Conservation (phyloP, 2,797 vertebrate genomes). For the Pangasius mekongensis region DNA sequence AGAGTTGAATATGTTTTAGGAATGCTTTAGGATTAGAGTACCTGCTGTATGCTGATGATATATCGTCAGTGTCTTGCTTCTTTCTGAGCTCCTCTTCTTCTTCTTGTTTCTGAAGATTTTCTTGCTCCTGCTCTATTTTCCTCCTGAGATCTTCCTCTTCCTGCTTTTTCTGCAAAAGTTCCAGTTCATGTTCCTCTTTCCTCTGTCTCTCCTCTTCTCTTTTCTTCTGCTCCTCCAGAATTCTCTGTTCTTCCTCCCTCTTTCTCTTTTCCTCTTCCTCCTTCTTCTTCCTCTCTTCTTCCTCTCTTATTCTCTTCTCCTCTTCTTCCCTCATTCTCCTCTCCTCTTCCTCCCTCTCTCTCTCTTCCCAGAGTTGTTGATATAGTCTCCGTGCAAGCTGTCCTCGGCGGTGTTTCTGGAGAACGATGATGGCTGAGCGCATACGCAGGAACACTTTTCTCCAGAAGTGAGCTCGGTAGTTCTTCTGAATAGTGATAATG, state of each 20-base stretch:
- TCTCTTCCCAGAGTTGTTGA: slow-evolving; percentile 78
- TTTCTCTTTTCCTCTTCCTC: slow-evolving; percentile 56
- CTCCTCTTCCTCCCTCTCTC: slow-evolving; percentile 70
- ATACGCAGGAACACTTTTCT: slow-evolving; percentile 78
- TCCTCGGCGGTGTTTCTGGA: slow-evolving; percentile 88
- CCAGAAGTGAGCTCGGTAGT: slow-evolving; percentile 88
- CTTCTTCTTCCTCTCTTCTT: slow-evolving; percentile 42
- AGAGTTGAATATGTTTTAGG: not conserved
- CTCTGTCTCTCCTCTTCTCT: slow-evolving; percentile 38
- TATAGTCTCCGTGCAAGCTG: slow-evolving; percentile 77
- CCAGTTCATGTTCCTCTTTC: slow-evolving; percentile 37
- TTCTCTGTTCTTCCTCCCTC: slow-evolving; percentile 45
- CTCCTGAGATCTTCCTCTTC: slow-evolving; percentile 52
- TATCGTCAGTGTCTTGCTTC: slow-evolving; percentile 56
- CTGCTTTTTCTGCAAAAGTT: slow-evolving; percentile 43
- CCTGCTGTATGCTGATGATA: slow-evolving; percentile 64
- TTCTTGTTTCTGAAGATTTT: slow-evolving; percentile 33
- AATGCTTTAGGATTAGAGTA: slow-evolving; percentile 33
- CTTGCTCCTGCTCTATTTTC: slow-evolving; percentile 44
- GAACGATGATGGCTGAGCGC: slow-evolving; percentile 77
- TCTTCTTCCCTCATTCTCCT: slow-evolving; percentile 61
- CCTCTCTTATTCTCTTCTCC: slow-evolving; percentile 53
- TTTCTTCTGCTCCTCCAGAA: slow-evolving; percentile 63
- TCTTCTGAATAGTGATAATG: slow-evolving; percentile 87
- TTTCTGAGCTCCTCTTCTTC: slow-evolving; percentile 44